Conservation (phyloP, 2,113 vertebrate genomes). For the Bufo gargarizans region DNA sequence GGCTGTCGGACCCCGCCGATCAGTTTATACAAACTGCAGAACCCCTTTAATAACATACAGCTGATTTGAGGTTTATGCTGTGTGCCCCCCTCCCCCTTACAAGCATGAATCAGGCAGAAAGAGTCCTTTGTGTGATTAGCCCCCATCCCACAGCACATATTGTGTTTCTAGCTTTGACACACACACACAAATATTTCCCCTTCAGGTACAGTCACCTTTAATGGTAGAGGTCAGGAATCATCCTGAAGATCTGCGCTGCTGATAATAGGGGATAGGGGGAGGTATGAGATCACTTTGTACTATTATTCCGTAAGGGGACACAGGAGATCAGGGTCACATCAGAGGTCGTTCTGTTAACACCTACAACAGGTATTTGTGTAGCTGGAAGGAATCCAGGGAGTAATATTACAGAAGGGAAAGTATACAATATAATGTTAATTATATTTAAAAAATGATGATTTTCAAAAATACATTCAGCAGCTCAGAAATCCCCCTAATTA, state of each 20-base stretch:
- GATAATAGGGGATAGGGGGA: not conserved
- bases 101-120: not conserved
- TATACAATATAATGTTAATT: not conserved
- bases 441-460: too few relatives aligned
- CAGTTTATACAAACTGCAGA: not conserved
- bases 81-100: not conserved
- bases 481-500: too few relatives aligned
- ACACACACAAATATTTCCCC: constrained; percentile 14
- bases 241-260: not conserved
- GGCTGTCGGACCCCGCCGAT: too few relatives aligned
- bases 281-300: constrained; percentile 3
- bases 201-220: constrained; percentile 15
- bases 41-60: not conserved
- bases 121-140: constrained; percentile 6
- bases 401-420: not conserved
- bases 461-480: too few relatives aligned
- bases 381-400: not conserved
- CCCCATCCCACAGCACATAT: not conserved
- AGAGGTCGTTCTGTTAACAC: constrained; percentile 1
- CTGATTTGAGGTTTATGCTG: not conserved
- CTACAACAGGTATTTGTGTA: constrained; percentile 14
- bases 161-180: not conserved
- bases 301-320: not conserved
- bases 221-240: not conserved
- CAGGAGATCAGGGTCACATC: constrained; percentile 5